These are phyloP conservation scores for Cnemophilus loriae DNA, from an alignment of 2,113 vertebrate genomes.

Conservation along the genomic window DNA sequence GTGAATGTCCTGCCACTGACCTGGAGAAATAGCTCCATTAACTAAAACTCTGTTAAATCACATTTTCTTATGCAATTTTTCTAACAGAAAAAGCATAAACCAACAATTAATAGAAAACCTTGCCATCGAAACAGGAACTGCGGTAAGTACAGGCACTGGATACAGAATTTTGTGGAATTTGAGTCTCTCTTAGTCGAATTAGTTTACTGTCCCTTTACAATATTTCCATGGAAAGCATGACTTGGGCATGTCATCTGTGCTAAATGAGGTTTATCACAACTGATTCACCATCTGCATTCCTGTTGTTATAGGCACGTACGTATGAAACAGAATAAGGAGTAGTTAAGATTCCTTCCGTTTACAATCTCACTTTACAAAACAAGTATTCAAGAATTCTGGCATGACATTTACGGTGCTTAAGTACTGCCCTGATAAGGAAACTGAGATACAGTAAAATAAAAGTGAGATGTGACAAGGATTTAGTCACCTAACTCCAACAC, in stretches of 20 bases:
- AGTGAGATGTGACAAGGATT: background rate
- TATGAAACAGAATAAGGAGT: background rate
- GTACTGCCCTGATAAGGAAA: background rate
- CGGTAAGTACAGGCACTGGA: background rate
- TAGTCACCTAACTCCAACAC: background rate
- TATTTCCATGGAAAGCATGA: background rate
- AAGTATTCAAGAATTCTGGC: background rate
- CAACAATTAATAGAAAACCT: background rate
- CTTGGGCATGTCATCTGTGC: background rate
- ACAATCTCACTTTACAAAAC: background rate
- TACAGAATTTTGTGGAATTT: background rate
- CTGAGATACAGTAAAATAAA: background rate
- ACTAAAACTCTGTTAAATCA: slow-evolving; percentile 67
- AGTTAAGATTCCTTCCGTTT: background rate
- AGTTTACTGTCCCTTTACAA: background rate
- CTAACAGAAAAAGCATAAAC: background rate
- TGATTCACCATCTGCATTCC: slow-evolving; percentile 26
- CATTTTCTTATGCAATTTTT: slow-evolving; percentile 62
- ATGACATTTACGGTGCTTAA: background rate
- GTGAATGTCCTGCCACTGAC: slow-evolving; percentile 80
- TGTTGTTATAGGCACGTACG: background rate
- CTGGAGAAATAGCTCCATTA: slow-evolving; percentile 74
- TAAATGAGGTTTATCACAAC: slow-evolving; percentile 31
- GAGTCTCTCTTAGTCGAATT: background rate
- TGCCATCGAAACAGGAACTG: background rate